Evolutionary conservation across 2,888 invertebrate species (phyloP), one percentile per base, ranked within the genome.

Genomic region (Lingula anatina): DNA sequence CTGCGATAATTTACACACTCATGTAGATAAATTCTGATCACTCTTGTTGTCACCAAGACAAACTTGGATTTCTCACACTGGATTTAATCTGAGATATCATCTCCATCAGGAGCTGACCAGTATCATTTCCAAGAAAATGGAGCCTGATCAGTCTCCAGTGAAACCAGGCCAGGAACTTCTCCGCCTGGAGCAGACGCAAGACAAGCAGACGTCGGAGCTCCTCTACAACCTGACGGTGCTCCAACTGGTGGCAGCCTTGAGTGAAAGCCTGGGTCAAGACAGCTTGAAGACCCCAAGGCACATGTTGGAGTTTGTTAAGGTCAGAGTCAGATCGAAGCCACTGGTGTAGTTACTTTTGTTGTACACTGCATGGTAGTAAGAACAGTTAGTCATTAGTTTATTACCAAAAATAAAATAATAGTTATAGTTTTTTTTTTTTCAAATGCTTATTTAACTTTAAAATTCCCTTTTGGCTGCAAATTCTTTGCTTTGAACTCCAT

Each of bases 221-320:
- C 45, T 47, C 41, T 21, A 46, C 9, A 47, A 51, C 26, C 46
- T 68, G 23, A 44, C 51, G 1, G 49, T 68, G n/a, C 55, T 73
- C 24, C 64, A 57, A 40, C 47, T 73, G 23, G 45, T 73, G 40
- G 67, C 67, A 1, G 47, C 60, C 2, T 53, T 73, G 37, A 68
- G 66, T 52, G 72, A 74, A 43, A 54, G 54, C 15, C 55, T 70
- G 15, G 71, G 69, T 26, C 64, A 62, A 5, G 53, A 56, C 2
- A 71, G 70, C 53, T 54, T 72, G 28, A 59, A 56, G 37, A 65
- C 54, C 49, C 59, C 66, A 15, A 41, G 57, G 24, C 68, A 71
- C 36, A 65, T 70, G 15, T 56, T 74, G 4, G 50, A 60, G 7
- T 73, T 74, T 61, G 66, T 67, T 1, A 64, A 70, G 68, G 73